Evolutionary conservation across 2,113 vertebrate species (phyloP).

Genomic region (Pterocles gutturalis): DNA sequence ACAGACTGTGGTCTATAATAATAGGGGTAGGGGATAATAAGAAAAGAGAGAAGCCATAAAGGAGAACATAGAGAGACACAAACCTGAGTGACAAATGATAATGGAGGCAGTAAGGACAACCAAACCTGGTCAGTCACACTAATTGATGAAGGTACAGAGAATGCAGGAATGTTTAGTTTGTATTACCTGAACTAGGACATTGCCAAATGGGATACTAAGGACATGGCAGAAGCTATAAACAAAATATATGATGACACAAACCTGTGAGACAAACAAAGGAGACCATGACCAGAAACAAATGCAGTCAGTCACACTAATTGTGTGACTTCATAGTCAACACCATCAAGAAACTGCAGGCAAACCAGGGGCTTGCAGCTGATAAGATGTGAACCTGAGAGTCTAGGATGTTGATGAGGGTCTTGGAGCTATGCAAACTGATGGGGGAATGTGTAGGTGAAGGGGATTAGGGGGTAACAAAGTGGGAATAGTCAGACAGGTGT

Average conservation of each 20-base stretch:
- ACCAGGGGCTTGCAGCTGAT: not conserved
- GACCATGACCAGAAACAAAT: not conserved
- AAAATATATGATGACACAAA: not conserved
- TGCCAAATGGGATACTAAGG: not conserved
- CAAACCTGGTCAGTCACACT: not conserved
- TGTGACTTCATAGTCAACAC: no score
- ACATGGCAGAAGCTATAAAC: not conserved
- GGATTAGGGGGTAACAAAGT: not conserved
- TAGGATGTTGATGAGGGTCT: not conserved
- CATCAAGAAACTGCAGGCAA: not conserved
- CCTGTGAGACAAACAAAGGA: not conserved
- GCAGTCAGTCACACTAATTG: not conserved
- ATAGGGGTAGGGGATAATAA: not conserved
- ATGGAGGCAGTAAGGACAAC: not conserved
- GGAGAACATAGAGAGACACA: not conserved
- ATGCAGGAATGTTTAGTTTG: not conserved
- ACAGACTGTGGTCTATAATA: not conserved
- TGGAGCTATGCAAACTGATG: not conserved
- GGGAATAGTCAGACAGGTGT: fast-evolving
- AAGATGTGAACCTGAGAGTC: not conserved
- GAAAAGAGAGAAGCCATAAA: not conserved
- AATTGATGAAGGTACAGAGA: not conserved
- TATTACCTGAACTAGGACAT: not conserved
- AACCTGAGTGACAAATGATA: not conserved
- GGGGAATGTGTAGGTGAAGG: not conserved